Evolutionary conservation across 2,797 vertebrate genomes (phyloP), one percentile per base, ranked within the genome.

Genomic region (Epinephelus coioides): DNA sequence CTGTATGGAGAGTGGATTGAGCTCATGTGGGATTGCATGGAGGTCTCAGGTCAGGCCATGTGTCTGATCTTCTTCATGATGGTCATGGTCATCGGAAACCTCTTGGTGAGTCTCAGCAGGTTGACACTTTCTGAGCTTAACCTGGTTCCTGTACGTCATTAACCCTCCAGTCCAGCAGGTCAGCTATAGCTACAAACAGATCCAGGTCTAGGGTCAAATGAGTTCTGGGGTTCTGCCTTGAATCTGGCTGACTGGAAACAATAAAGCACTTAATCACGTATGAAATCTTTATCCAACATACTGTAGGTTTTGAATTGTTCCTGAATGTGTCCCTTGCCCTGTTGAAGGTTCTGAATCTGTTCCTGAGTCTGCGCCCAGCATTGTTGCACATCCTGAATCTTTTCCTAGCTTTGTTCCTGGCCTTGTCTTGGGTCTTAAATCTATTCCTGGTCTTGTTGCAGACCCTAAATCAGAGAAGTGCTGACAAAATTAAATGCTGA

Each of bases 11-110:
- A 97, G 81, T 98, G 97, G 97, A 96, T 97, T 49, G 97, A 98
- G 90, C 96, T 94, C 2, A 94, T 97, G 97, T 98, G 97, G 97
- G 96, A 97, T 83, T 98, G 97, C 84, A 98, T 98, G 97, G 78
- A 95, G 56, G 97, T 98, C 5, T 96, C 95, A 0, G 94, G 95
- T 19, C 94, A 95, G 82, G 6, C 91, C 76, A 91, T 95, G 92
- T 99, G 98, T 79, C 93, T 98, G 69, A 78, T 94, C 0, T 97
- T 97, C 91, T 98, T 96, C 92, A 95, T 97, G 94, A 94, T 96
- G 95, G 95, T 98, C 82, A 94, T 98, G 95, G 92, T 98, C 82
- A 94, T 98, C 0, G 97, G 97, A 57, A 97, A 97, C 82, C 93
- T 99, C 0, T 96, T 98, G 97, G 98, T 98, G 83, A 97, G 98